Conservation (phyloP, 2,888 invertebrate species). For the Hemithea aestivaria region DNA sequence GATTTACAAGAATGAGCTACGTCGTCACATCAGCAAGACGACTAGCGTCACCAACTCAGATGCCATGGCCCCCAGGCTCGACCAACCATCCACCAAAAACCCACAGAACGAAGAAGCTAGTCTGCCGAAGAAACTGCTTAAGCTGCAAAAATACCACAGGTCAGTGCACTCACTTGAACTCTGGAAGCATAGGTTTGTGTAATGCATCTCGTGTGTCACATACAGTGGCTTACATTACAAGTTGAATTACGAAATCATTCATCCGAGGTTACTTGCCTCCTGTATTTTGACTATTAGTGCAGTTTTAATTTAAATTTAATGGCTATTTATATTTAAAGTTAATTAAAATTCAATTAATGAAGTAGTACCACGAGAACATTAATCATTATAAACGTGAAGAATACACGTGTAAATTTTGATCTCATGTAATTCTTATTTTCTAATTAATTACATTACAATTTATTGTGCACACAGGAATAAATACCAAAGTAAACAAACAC, state of each 20-base stretch:
- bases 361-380: no score
- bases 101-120: slow-evolving; percentile 58
- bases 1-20: slow-evolving; percentile 65
- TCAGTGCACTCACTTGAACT: slow-evolving; percentile 67
- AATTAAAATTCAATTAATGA: no score
- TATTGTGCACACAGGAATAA: no score
- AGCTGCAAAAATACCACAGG: slow-evolving; percentile 79
- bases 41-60: slow-evolving; percentile 80
- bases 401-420: no score
- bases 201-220: slow-evolving; percentile 30
- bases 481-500: no score
- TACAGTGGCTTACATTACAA: slow-evolving; percentile 2
- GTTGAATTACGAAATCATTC: not conserved
- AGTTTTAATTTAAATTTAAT: no score
- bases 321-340: no score
- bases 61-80: slow-evolving; percentile 74
- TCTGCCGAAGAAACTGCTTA: slow-evolving; percentile 67
- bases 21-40: slow-evolving; percentile 80
- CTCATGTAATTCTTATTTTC: no score
- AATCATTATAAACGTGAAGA: no score
- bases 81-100: slow-evolving; percentile 52
- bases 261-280: no score
- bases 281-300: no score
- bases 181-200: slow-evolving; percentile 45
- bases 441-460: no score